These are phyloP conservation scores for Bungarus multicinctus DNA, from an alignment of 2,113 vertebrate species.

Conservation along the genomic window DNA sequence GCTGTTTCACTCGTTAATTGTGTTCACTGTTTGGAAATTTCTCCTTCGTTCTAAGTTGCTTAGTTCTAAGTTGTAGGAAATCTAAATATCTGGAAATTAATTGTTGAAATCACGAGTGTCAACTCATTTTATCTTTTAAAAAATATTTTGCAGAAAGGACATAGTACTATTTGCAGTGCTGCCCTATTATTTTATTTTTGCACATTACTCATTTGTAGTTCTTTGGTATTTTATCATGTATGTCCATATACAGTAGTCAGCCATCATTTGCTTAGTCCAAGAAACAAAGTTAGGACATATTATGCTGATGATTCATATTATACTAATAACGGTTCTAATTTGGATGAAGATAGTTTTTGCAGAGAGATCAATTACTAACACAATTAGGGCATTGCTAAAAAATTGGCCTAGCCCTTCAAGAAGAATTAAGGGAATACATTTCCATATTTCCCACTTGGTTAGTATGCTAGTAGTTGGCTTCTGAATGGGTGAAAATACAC, in stretches of 20 bases:
- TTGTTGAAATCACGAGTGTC: not conserved
- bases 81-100: not conserved
- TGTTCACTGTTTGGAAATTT: not conserved
- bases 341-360: not conserved
- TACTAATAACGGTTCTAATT: not conserved
- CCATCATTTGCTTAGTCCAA: not conserved
- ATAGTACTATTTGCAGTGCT: not conserved
- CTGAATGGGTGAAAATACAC: not conserved
- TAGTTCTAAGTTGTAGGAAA: not conserved
- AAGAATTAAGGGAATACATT: constrained; percentile 11
- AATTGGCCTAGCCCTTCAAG: constrained; percentile 12
- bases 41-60: not conserved
- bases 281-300: not conserved
- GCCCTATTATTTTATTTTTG: not conserved
- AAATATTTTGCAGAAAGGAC: not conserved
- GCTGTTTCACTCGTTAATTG: not conserved
- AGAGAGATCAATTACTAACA: not conserved
- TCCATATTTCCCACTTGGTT: constrained; percentile 20
- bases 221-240: not conserved
- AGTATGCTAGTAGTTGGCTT: constrained; percentile 5
- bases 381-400: constrained; percentile 8
- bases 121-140: not conserved
- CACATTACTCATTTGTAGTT: not conserved
- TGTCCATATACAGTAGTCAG: not conserved
- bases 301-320: not conserved